These are phyloP conservation scores for Gymnocypris eckloni DNA, from an alignment of 2,797 vertebrate genomes.

Conservation along the genomic window DNA sequence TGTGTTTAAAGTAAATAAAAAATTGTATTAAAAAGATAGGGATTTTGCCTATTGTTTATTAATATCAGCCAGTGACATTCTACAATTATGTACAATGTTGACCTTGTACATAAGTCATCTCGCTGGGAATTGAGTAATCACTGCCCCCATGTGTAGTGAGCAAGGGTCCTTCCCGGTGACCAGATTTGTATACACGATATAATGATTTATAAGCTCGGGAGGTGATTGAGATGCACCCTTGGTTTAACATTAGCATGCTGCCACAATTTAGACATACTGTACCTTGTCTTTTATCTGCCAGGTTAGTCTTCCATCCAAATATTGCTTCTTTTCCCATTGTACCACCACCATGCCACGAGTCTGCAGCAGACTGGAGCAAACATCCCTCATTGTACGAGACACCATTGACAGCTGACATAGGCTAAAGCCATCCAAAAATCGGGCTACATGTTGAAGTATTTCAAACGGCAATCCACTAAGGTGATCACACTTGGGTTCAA, in stretches of 20 bases:
- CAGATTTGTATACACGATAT: neutral
- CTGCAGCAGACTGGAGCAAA: conserved; percentile 94
- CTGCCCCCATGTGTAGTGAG: neutral
- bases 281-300: conserved; percentile 97
- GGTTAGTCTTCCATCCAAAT: conserved; percentile 77
- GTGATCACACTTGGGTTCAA: conserved; percentile 83
- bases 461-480: conserved; percentile 92
- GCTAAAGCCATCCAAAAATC: conserved; percentile 96
- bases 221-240: neutral
- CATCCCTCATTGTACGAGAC: conserved; percentile 93
- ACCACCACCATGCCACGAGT: conserved; percentile 95
- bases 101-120: no score
- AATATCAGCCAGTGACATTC: no score
- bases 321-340: conserved; percentile 88
- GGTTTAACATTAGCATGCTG: neutral
- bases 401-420: conserved; percentile 95
- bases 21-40: no score
- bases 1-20: no score
- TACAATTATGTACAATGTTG: no score
- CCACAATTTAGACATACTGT: conserved; percentile 23
- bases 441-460: conserved; percentile 91
- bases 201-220: neutral
- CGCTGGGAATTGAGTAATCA: neutral
- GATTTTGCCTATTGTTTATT: no score
- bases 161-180: neutral